A percentile compares a stretch with the other conserved stretches of the same genome.
phyloP scores from a whole-genome alignment of 2,888 invertebrate species.

The Sturmia bella region DNA sequence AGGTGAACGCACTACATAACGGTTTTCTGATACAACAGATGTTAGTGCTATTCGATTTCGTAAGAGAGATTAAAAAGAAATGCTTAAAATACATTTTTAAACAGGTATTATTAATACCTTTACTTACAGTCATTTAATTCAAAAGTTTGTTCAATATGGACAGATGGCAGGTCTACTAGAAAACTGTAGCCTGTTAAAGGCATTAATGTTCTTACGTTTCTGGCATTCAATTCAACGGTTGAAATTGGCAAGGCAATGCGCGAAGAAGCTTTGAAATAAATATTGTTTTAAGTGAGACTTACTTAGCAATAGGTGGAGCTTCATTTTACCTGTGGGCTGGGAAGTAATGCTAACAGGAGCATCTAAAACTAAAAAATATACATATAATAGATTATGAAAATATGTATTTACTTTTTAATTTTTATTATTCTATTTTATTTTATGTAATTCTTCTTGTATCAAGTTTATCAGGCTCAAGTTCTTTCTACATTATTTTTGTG shows the following conservation, averaged over 20 bases:
- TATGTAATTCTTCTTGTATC: too few relatives aligned
- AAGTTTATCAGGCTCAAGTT: too few relatives aligned
- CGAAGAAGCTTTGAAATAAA: conserved; percentile 61
- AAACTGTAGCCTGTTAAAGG: conserved; percentile 88
- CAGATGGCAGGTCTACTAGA: conserved; percentile 86
- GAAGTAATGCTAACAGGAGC: conserved; percentile 78
- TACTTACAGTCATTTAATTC: conserved; percentile 88
- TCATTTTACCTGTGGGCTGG: conserved; percentile 73
- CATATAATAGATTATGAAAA: too few relatives aligned
- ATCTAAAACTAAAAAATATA: conserved; percentile 75
- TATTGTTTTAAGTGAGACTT: background rate
- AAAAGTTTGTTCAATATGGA: conserved; percentile 90
- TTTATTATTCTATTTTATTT: too few relatives aligned
- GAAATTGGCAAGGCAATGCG: conserved; percentile 77
- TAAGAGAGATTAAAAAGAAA: background rate
- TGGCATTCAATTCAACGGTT: conserved; percentile 74
- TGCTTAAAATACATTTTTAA: background rate
- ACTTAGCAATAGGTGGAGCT: background rate
- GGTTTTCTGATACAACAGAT: conserved; percentile 86
- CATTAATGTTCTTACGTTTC: conserved; percentile 75
- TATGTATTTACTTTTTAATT: too few relatives aligned
- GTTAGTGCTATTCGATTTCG: conserved; percentile 79
- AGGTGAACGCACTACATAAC: conserved; percentile 88
- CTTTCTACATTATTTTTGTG: too few relatives aligned
- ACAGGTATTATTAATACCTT: background rate